phyloP scores from a whole-genome alignment of 2,113 vertebrate genomes.

The Anser cygnoides region DNA sequence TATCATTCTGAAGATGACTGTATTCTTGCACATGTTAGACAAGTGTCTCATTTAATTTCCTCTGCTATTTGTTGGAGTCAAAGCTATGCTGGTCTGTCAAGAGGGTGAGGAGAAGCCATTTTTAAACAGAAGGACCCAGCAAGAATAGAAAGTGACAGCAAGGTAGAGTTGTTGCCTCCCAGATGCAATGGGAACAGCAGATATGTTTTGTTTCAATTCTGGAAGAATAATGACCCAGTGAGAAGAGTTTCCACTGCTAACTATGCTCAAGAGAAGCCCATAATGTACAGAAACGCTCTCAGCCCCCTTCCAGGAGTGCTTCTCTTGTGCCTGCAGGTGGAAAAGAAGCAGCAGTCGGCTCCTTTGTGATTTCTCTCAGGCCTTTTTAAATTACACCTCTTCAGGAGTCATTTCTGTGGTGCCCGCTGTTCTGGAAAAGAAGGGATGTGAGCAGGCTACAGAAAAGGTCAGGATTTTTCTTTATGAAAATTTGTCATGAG shows the following conservation, averaged over 20 bases:
- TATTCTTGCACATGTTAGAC: not conserved
- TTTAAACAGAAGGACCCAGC: not conserved
- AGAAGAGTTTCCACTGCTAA: not conserved
- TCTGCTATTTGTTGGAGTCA: not conserved
- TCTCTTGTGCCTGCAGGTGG: accelerated
- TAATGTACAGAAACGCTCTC: not conserved
- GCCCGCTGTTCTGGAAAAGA: not conserved
- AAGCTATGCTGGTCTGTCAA: not conserved
- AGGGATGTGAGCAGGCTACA: not conserved
- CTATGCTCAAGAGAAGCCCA: not conserved
- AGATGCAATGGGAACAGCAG: not conserved
- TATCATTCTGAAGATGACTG: not conserved
- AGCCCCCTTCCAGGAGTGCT: not conserved
- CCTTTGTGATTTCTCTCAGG: not conserved
- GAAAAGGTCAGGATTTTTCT: not conserved
- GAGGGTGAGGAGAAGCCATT: not conserved
- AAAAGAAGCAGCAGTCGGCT: accelerated
- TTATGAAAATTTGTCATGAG: not conserved
- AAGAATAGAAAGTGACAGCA: not conserved
- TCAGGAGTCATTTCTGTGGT: not conserved
- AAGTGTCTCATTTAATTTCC: not conserved
- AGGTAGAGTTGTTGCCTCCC: not conserved
- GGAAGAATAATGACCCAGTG: not conserved
- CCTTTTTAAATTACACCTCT: not conserved
- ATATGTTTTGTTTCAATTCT: not conserved